phyloP scores from a whole-genome alignment of 37 sponge, comb jelly and placozoan species.

The Mnemiopsis leidyi region DNA sequence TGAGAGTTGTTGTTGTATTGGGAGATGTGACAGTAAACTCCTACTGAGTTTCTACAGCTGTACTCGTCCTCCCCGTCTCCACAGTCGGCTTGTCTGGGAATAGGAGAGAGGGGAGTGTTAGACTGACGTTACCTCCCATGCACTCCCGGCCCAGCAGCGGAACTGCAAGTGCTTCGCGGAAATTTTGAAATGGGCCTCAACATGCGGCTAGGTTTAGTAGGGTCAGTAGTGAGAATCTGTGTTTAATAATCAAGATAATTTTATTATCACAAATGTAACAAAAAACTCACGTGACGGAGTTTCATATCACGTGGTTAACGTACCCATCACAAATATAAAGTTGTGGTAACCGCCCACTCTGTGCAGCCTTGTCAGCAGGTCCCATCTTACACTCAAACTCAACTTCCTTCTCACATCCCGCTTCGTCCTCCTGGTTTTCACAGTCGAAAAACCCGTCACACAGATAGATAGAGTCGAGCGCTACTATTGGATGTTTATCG shows the following conservation, averaged over 20 bases:
- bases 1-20: not conserved
- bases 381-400: not conserved
- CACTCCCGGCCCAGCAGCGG: no score
- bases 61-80: not conserved
- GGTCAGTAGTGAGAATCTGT: no score
- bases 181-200: no score
- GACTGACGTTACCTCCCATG: no score
- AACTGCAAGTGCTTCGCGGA: no score
- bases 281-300: no score
- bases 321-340: slow-evolving; percentile 19
- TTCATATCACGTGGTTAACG: no score
- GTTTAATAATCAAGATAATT: no score
- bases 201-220: no score
- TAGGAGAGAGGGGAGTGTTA: not conserved
- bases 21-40: not conserved
- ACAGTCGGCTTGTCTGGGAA: not conserved
- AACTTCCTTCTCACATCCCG: not conserved
- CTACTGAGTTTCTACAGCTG: not conserved
- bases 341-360: not conserved
- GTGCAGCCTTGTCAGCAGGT: not conserved
- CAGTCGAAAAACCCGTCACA: slow-evolving; percentile 31
- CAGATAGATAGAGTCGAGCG: not conserved
- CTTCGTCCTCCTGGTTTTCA: not conserved
- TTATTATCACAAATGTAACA: no score
- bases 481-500: not conserved